Percentiles rank a stretch among this genome's conserved stretches.
Evolutionary conservation across 2,888 invertebrate genomes (phyloP).

Genomic region (Apoda limacodes): DNA sequence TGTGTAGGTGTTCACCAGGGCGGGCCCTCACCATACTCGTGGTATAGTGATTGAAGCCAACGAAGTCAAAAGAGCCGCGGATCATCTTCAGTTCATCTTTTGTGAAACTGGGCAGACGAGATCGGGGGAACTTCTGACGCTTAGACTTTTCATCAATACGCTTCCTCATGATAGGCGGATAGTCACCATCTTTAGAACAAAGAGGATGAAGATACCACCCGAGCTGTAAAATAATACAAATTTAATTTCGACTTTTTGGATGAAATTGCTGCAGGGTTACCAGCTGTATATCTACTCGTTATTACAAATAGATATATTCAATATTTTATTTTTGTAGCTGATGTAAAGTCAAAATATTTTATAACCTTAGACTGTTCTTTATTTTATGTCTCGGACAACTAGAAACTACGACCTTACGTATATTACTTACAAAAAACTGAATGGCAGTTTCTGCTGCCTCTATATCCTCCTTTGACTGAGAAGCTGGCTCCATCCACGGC

Average conservation of each 20-base stretch:
- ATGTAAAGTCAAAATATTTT: too few species aligned
- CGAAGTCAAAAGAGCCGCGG: slow-evolving; percentile 74
- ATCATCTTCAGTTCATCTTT: slow-evolving; percentile 69
- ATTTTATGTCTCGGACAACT: too few species aligned
- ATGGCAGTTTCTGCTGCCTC: slow-evolving; percentile 55
- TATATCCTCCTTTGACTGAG: slow-evolving; percentile 42
- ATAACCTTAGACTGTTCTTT: too few species aligned
- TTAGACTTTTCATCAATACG: slow-evolving; percentile 68
- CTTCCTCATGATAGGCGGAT: slow-evolving; percentile 73
- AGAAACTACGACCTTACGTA: too few species aligned
- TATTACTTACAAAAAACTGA: slow-evolving; percentile 45
- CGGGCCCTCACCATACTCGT: slow-evolving; percentile 53
- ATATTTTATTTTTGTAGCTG: too few species aligned
- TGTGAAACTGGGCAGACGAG: slow-evolving; percentile 74
- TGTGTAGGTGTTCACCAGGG: slow-evolving; percentile 22
- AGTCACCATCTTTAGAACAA: slow-evolving; percentile 72
- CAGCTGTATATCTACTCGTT: too few species aligned
- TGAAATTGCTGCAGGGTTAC: too few species aligned
- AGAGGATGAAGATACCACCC: slow-evolving; percentile 79
- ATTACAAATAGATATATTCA: too few species aligned
- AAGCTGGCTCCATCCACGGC: slow-evolving; percentile 53
- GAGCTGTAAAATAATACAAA: slow-evolving; percentile 59
- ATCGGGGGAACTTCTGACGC: slow-evolving; percentile 66
- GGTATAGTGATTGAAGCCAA: slow-evolving; percentile 82
- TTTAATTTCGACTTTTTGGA: too few species aligned